Percentiles rank a stretch among this genome's conserved stretches.
phyloP scores from a whole-genome alignment of 2,797 vertebrate species.

The Columba guinea region DNA sequence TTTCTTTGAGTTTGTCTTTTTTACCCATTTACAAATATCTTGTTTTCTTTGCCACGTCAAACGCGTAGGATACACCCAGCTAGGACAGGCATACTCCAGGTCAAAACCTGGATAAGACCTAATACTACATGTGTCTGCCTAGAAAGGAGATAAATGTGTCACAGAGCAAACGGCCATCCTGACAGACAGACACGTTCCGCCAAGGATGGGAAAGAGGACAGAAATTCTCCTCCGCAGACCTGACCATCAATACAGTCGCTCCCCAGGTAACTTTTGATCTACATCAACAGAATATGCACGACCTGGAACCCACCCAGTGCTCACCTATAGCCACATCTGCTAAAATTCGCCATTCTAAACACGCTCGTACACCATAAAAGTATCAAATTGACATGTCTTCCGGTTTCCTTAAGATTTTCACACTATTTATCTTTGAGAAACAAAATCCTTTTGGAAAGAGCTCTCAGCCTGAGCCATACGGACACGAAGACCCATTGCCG shows the following conservation, averaged over 20 bases:
- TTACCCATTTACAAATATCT: neutral
- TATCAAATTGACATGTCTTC: neutral
- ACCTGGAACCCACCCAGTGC: neutral
- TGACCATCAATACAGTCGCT: rapidly evolving
- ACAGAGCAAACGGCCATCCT: neutral
- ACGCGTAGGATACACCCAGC: neutral
- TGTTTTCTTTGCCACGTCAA: neutral
- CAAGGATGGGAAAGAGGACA: rapidly evolving
- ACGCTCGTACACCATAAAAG: neutral
- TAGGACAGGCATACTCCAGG: neutral
- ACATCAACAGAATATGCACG: rapidly evolving
- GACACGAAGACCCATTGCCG: neutral
- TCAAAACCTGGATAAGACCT: neutral
- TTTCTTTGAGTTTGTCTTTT: neutral
- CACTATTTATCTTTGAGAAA: neutral
- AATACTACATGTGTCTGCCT: neutral
- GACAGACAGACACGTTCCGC: rapidly evolving
- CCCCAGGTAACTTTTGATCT: neutral
- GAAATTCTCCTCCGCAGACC: neutral
- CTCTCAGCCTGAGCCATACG: neutral
- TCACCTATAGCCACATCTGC: neutral
- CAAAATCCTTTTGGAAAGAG: neutral
- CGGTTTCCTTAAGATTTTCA: neutral
- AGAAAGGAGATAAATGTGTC: rapidly evolving
- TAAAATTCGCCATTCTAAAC: neutral